Conservation (phyloP, 2,797 vertebrate species). For the Myripristis jacobus region DNA sequence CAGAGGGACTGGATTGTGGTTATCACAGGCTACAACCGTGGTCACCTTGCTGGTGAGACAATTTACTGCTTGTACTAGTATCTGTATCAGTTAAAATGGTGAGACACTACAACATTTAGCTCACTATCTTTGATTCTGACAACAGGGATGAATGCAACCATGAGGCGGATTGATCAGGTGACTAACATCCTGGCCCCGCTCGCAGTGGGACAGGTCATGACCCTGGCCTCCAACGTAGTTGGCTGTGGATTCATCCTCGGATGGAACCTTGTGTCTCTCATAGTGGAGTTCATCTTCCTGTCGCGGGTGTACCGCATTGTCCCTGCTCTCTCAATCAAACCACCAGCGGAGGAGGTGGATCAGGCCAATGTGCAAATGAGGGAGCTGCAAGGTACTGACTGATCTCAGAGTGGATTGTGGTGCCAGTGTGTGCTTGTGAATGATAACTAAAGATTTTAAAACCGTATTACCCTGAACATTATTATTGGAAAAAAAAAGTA, state of each 20-base stretch:
- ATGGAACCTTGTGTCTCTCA: slow-evolving; percentile 87
- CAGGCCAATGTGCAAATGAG: slow-evolving; percentile 73
- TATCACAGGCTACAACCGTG: slow-evolving; percentile 83
- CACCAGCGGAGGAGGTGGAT: slow-evolving; percentile 67
- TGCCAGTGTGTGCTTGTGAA: background rate
- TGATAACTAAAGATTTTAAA: background rate
- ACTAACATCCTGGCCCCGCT: slow-evolving; percentile 85
- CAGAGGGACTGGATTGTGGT: slow-evolving; percentile 86
- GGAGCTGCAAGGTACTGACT: slow-evolving; percentile 73
- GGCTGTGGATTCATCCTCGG: slow-evolving; percentile 88
- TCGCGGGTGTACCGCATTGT: slow-evolving; percentile 86
- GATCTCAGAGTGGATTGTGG: background rate
- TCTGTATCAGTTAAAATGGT: background rate
- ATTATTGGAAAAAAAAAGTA: no score
- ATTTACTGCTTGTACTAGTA: slow-evolving; percentile 17
- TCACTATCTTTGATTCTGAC: slow-evolving; percentile 61
- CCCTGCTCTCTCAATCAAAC: slow-evolving; percentile 82
- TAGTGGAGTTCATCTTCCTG: slow-evolving; percentile 88
- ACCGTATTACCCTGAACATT: background rate
- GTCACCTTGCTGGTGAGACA: slow-evolving; percentile 80
- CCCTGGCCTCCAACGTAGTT: slow-evolving; percentile 85
- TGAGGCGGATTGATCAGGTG: slow-evolving; percentile 86
- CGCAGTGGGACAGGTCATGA: slow-evolving; percentile 86
- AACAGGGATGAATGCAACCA: slow-evolving; percentile 85
- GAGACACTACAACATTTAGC: slow-evolving; percentile 37